Conservation (phyloP, 2,888 invertebrate species). For the Rhamnusium bicolor region DNA sequence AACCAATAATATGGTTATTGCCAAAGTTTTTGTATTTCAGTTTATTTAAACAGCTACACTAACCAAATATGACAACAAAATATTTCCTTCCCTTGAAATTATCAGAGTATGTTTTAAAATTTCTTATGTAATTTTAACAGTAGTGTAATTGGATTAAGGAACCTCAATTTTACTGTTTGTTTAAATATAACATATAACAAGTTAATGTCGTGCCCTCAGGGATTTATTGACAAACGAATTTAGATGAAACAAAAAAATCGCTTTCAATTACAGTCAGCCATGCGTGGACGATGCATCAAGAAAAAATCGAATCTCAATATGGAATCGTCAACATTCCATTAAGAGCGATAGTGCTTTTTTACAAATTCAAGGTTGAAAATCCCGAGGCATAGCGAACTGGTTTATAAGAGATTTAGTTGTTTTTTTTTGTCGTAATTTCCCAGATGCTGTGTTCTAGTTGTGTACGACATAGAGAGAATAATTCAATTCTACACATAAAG, state of each 20-base stretch:
- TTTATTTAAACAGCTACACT: too few relatives aligned
- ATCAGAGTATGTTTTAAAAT: too few relatives aligned
- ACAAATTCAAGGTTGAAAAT: slow-evolving; percentile 2
- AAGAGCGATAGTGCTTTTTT: neutral
- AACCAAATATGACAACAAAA: too few relatives aligned
- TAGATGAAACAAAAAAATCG: neutral
- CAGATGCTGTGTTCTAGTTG: slow-evolving; percentile 5
- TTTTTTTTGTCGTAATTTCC: slow-evolving; percentile 9
- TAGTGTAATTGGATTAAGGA: too few relatives aligned
- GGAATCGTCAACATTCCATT: neutral
- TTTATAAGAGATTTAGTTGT: slow-evolving; percentile 1
- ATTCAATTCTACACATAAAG: neutral
- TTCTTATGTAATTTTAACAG: too few relatives aligned
- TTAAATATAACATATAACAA: too few relatives aligned
- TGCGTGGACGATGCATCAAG: neutral
- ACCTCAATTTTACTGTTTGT: too few relatives aligned
- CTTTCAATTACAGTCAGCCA: neutral
- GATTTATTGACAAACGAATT: neutral
- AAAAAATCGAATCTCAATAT: neutral
- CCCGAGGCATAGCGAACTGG: neutral
- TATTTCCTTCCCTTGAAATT: too few relatives aligned
- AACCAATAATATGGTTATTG: too few relatives aligned
- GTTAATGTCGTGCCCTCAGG: too few relatives aligned
- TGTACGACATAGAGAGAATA: neutral
- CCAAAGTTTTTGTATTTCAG: too few relatives aligned